Conservation (phyloP, 2,113 vertebrate genomes). For the Mormyrus iriodes region DNA sequence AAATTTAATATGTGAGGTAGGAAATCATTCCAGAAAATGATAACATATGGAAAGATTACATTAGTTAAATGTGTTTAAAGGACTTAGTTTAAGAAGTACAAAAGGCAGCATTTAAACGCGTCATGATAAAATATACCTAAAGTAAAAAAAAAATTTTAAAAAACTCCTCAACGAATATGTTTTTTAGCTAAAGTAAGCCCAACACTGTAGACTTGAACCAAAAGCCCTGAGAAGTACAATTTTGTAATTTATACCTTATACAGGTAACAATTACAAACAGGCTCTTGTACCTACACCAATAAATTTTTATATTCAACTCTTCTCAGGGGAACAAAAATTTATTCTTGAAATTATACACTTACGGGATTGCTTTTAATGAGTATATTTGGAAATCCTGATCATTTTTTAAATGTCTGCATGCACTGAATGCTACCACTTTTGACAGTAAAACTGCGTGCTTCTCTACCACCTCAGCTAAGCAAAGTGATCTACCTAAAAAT, state of each 20-base stretch:
- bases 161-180: not conserved
- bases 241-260: not conserved
- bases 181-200: slow-evolving; percentile 3
- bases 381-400: no score
- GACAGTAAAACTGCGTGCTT: not conserved
- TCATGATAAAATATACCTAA: not conserved
- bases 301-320: not conserved
- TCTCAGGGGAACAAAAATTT: not conserved
- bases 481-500: not conserved
- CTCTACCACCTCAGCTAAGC: no score
- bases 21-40: not conserved
- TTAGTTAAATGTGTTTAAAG: not conserved
- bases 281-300: no score
- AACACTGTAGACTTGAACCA: slow-evolving; percentile 27
- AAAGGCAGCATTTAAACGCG: not conserved
- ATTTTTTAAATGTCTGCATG: not conserved
- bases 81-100: not conserved
- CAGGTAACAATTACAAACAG: no score
- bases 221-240: slow-evolving; percentile 32
- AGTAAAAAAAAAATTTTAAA: not conserved
- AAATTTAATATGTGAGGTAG: not conserved
- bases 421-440: not conserved
- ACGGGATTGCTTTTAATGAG: not conserved
- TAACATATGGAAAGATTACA: not conserved
- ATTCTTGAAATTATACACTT: not conserved